A percentile compares a stretch with the other conserved stretches of the same genome.
These are phyloP conservation scores for Coilia nasus DNA, from an alignment of 2,797 vertebrate genomes.

Conservation along the genomic window DNA sequence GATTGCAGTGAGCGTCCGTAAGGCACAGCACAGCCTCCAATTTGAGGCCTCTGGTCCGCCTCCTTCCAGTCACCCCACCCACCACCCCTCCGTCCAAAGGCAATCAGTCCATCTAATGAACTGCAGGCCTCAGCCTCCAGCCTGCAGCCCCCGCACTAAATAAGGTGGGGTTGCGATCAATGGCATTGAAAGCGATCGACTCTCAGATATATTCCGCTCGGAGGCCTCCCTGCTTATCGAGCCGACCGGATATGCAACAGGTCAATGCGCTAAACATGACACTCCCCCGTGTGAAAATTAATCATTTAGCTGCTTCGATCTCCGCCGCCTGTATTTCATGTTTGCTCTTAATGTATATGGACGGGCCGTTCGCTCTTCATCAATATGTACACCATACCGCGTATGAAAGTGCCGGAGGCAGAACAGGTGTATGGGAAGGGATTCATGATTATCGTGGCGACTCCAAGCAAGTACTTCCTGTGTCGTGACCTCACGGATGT, in stretches of 20 bases:
- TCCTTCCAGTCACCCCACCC: neutral
- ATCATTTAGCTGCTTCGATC: constrained; percentile 46
- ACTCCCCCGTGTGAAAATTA: constrained; percentile 32
- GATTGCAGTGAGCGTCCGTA: neutral
- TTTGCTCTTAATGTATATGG: constrained; percentile 31
- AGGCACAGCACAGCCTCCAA: neutral
- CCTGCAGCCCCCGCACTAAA: neutral
- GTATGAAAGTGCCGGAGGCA: neutral
- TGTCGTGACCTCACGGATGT: neutral
- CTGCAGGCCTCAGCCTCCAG: neutral
- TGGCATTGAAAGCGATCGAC: constrained; percentile 32
- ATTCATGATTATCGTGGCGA: neutral
- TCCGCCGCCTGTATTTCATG: neutral
- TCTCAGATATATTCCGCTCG: constrained; percentile 32
- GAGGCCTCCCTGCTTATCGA: constrained; percentile 39
- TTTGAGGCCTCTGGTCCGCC: too few species aligned
- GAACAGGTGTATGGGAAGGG: neutral
- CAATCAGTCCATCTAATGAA: constrained; percentile 46
- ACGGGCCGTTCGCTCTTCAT: constrained; percentile 31
- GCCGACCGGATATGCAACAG: constrained; percentile 34
- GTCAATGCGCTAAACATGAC: constrained; percentile 37
- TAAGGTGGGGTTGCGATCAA: constrained; percentile 30
- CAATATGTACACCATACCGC: constrained; percentile 5
- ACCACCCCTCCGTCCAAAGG: neutral
- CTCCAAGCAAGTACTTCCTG: constrained; percentile 14